Base-by-base conservation (phyloP, 2,113 vertebrate species). In the Microcebus tavaratra region DNA sequence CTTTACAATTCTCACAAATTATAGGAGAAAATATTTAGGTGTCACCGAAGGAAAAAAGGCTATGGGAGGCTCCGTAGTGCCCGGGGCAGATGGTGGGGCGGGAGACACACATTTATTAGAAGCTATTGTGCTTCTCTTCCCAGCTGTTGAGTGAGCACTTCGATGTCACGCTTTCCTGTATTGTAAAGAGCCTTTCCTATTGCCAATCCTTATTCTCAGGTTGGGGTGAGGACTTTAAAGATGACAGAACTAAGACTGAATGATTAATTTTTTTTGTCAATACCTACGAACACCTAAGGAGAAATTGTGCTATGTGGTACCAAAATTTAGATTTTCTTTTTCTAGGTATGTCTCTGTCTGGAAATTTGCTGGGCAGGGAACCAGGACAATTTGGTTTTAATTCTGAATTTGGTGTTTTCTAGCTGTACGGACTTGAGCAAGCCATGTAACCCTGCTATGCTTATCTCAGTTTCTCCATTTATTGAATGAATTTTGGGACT, bases 41-140 rank as follows among this genome's bases (percentile, higher is more conserved):
- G 14, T 36, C 34, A 76, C 21, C 15, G 27, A 70, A 88, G 50
- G 75, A 48, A 79, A 63, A 55, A 29, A 8, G 3, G 3, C 12
- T 18, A 8, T 42, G 57, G 25, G 11, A 53, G 5, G 27, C 2
- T 4, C 6, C 13, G 14, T 50, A 5, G 13, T 65, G 31, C 8
- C 2, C 36, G 20, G 13, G 18, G 14, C 1, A 0, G 3, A 7
- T 34, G 45, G 45, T 39, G 55, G 25, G 13, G 31, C 8, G 2
- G 48, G 21, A 70, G 36, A 42, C 13, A 50, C 4, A 5, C 23
- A 31, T 50, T 31, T 73, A 48, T 34, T 55, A 31, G 45, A n/a
- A 83, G 11, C 25, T 18, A 36, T 14, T 14, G 6, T 25, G 8
- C 1, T 50, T 83, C 76, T 68, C 27, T 75, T 55, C 57, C n/a